Conservation (phyloP, 2,888 invertebrate species). For the Lingula anatina region DNA sequence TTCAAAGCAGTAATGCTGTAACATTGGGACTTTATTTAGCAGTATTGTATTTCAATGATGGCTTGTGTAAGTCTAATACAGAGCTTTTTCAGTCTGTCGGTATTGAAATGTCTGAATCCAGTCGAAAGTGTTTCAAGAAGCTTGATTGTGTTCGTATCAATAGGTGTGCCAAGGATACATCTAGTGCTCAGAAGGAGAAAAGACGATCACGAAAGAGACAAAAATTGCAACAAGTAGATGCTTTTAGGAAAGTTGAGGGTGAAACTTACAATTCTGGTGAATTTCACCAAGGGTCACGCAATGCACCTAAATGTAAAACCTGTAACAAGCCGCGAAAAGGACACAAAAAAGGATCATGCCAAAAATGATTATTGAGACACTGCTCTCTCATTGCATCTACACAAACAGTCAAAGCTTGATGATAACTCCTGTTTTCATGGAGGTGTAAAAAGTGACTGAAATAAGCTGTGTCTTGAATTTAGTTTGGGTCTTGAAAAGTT, state of each 20-base stretch:
- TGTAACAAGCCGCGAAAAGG: too few relatives aligned
- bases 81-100: not conserved
- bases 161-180: not conserved
- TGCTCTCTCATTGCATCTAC: too few relatives aligned
- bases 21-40: not conserved
- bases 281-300: too few relatives aligned
- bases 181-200: not conserved
- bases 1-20: not conserved
- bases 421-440: too few relatives aligned
- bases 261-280: not conserved
- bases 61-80: not conserved
- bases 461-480: too few relatives aligned
- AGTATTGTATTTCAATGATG: not conserved
- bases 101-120: not conserved
- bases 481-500: too few relatives aligned
- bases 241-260: not conserved
- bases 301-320: too few relatives aligned
- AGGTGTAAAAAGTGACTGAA: too few relatives aligned
- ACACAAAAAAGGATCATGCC: too few relatives aligned
- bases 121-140: not conserved
- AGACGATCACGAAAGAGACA: not conserved
- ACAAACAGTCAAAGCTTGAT: too few relatives aligned
- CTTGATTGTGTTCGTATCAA: not conserved
- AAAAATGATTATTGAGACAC: too few relatives aligned
- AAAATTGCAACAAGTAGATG: not conserved